Evolutionary conservation across 2,797 vertebrate genomes (phyloP).

Genomic region (Brachyalestes nurse): DNA sequence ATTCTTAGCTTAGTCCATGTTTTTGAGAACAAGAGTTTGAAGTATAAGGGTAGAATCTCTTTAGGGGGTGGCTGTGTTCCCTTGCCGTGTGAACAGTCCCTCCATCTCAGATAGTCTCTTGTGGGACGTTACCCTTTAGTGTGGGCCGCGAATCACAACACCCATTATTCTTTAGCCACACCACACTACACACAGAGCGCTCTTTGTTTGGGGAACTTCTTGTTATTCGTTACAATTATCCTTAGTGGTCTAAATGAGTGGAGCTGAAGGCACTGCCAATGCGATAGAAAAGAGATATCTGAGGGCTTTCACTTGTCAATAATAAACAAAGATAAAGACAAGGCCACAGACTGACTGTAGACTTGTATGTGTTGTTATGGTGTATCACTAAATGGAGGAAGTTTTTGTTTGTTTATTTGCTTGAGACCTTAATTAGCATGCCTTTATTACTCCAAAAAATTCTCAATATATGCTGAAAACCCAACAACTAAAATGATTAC

Average conservation of each 20-base stretch:
- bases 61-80: not conserved
- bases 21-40: constrained; percentile 25
- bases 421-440: no score
- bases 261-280: not conserved
- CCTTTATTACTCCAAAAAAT: no score
- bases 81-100: constrained; percentile 61
- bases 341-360: not conserved
- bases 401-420: no score
- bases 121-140: constrained; percentile 70
- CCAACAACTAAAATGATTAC: not conserved
- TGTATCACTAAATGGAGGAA: no score
- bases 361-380: not conserved
- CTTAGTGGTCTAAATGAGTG: constrained; percentile 16
- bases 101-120: constrained; percentile 71
- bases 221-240: constrained; percentile 34
- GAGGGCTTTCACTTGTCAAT: not conserved
- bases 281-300: not conserved
- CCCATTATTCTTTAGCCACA: constrained; percentile 70
- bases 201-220: constrained; percentile 31
- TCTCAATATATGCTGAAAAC: not conserved
- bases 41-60: constrained; percentile 22
- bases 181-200: constrained; percentile 70
- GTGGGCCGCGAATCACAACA: constrained; percentile 77
- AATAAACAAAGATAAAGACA: not conserved
- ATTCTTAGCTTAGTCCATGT: constrained; percentile 21